Evolutionary conservation across 64 coral and sea anemone species (phyloP), one percentile per base, ranked within the genome.

Genomic region (Platygyra sinensis): DNA sequence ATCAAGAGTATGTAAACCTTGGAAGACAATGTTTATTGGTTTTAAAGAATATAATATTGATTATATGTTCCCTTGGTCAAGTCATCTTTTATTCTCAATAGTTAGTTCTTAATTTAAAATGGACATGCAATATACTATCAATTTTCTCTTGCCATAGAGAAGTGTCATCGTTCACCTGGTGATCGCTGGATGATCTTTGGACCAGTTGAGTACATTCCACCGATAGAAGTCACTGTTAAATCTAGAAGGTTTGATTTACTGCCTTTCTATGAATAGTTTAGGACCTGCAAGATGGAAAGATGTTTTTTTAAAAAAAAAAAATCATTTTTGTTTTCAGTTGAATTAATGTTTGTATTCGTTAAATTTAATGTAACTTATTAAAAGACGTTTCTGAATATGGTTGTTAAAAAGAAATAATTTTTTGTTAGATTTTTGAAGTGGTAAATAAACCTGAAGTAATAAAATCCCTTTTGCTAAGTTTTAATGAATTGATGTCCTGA

Each of bases 181-280:
- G 96, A 98, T 79, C 80, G 90, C 8, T 98, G 96, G 96, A 98
- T 98, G 96, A 95, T 98, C 71, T 69, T 95, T 24, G 96, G 96
- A 22, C 96, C 96, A 30, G 38, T 80, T 0, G 93, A 94, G 17
- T 98, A 95, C 72, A 89, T 98, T 73, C 96, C 96, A 59, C 91
- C 96, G 27, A 98, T 98, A 57, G 87, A 98, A 74, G 96, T 98
- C 32, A 80, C 94, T 49, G 93, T 98, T 4, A 78, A 72, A 9
- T 52, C 96, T 30, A 95, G 32, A 86, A 94, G 96, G 96, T 98
- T 39, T 20, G 49, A 60, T 8, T 16, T 27, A 63, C 10, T 50
- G n/a, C 36, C 57, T 62, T 29, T 9, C 9, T 8, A 39, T 8
- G 5, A n/a, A 32, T 65, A 46, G 39, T 46, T 46, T 46, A 46